phyloP scores from a whole-genome alignment of 1,140 invertebrate genomes.

The Meloidogyne exigua region DNA sequence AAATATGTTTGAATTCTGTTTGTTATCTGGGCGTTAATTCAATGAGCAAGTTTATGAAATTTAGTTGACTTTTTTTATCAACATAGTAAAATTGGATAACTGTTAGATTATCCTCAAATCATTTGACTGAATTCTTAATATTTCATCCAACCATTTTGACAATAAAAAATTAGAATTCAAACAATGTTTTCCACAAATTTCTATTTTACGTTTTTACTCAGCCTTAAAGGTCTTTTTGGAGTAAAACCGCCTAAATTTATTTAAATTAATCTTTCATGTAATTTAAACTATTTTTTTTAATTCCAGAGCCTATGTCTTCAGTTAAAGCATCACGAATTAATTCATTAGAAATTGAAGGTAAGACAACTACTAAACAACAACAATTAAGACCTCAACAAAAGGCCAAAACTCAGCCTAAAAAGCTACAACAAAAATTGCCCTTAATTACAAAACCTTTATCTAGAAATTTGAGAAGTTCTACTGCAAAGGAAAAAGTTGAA shows the following conservation, averaged over 20 bases:
- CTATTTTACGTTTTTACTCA: not conserved
- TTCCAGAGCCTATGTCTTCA: not conserved
- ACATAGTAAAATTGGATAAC: no score
- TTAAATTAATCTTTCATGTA: not conserved
- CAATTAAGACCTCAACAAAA: not conserved
- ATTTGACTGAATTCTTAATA: no score
- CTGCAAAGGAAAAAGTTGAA: not conserved
- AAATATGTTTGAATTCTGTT: not conserved
- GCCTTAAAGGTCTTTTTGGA: no score
- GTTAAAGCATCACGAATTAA: not conserved
- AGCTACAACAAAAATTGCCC: not conserved
- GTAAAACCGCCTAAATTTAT: not conserved
- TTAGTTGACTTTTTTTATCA: no score
- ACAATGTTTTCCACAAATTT: not conserved
- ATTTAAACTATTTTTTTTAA: not conserved
- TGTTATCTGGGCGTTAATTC: no score
- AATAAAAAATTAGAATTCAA: slow-evolving; percentile 1
- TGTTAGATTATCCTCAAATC: no score
- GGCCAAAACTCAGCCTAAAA: not conserved
- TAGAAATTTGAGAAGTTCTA: not conserved
- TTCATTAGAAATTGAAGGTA: not conserved
- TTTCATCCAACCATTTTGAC: no score
- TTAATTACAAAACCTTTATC: not conserved
- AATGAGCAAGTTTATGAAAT: no score
- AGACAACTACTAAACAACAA: not conserved